phyloP scores from a whole-genome alignment of 2,113 vertebrate species.

The Stercorarius parasiticus region DNA sequence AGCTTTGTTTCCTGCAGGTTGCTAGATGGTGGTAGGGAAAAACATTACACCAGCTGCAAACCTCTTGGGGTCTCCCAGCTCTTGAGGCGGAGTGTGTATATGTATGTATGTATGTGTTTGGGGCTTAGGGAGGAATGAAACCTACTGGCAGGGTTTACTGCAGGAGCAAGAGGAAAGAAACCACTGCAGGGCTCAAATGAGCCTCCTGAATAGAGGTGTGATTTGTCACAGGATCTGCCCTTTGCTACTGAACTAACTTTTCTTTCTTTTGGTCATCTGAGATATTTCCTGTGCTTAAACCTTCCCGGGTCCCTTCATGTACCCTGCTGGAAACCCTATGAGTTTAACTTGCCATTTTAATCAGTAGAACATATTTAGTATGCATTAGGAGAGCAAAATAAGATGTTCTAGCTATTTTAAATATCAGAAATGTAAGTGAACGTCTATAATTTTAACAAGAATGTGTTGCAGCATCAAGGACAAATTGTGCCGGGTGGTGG shows the following conservation, averaged over 20 bases:
- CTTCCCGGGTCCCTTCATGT: background rate
- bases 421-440: background rate
- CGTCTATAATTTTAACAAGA: background rate
- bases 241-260: background rate
- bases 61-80: background rate
- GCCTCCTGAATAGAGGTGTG: background rate
- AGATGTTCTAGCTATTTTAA: background rate
- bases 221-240: constrained; percentile 16
- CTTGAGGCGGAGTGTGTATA: background rate
- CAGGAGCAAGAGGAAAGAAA: background rate
- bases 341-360: background rate
- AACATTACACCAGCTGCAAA: background rate
- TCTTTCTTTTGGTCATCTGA: background rate
- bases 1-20: background rate
- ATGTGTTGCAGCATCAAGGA: background rate
- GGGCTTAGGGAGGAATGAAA: background rate
- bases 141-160: background rate
- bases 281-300: background rate
- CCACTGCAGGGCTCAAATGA: background rate
- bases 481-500: background rate
- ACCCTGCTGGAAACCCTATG: background rate
- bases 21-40: background rate
- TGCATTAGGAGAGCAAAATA: background rate
- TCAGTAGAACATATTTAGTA: background rate
- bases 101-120: background rate